Base-by-base conservation (phyloP, 2,113 vertebrate genomes). In the Alosa alosa region DNA sequence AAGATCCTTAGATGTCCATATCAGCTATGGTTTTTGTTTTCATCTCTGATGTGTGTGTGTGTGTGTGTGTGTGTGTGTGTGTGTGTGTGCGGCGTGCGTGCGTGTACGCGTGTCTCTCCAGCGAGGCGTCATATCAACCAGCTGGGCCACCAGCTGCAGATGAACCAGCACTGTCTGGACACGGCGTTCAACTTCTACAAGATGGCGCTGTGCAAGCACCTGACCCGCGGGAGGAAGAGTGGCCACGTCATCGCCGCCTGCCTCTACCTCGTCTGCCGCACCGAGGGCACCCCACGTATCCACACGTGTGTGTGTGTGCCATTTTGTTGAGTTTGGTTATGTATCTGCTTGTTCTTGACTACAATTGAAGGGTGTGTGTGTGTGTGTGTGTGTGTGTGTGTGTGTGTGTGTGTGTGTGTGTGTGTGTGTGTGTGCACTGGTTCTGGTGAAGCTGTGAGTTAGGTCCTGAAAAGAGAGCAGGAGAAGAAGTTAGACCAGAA, bases 171-270 rank as follows among this genome's bases (percentile, higher is more conserved):
- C 85, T 99, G 98, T 85, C 91, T 99, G 91, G 96, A 99, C 92
- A 99, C 97, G 0, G 98, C 98, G 84, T 97, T 97, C 91, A 99
- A 99, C 93, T 99, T 99, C 94, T 99, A 98, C 95, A 98, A 97
- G 95, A 99, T 99, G 97, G 98, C 98, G 0, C 96, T 99, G 81
- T 93, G 90, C 91, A 98, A 97, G 68, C 96, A 95, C 46, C 92
- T 99, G 57, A 99, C 98, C 0, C 93, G 94, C 0, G 98, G 98
- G 0, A 95, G 97, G n/a, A 97, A 94, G 91, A 92, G 95, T 85
- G 85, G 94, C 0, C 97, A 99, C 0, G 95, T 99, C 6, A 92
- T 97, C 2, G 98, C 98, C 0, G 98, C 98, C 18, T 99, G 98
- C 64, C 95, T 99, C 87, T 99, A 99, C 96, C 93, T 99, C 92